A percentile compares a stretch with the other conserved stretches of the same genome.
Conservation (phyloP, 2,797 vertebrate genomes). For the Oceanodroma leucorhoa region DNA sequence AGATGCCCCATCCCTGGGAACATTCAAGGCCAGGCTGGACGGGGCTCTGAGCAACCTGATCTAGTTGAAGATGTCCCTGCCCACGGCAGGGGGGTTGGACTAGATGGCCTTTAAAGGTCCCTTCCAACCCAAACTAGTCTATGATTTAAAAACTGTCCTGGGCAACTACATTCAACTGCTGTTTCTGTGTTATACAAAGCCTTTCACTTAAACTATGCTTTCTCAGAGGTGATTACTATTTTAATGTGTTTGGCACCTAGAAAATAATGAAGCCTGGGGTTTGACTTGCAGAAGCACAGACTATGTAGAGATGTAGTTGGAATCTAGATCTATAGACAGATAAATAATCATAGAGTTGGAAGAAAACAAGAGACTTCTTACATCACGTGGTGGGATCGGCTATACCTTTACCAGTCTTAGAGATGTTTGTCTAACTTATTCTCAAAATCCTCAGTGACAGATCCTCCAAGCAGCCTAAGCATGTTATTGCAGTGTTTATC, state of each 20-base stretch:
- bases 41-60: background rate
- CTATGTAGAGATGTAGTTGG: background rate
- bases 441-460: background rate
- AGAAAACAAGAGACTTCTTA: background rate
- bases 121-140: background rate
- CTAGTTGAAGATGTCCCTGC: background rate
- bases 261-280: background rate
- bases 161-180: background rate
- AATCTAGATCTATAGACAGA: background rate
- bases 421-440: background rate
- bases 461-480: background rate
- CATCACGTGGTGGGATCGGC: rapidly evolving
- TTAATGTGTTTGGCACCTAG: background rate
- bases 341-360: background rate
- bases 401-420: background rate
- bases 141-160: background rate
- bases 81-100: rapidly evolving
- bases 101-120: background rate
- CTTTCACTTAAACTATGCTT: background rate
- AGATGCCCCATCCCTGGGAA: background rate
- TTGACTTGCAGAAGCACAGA: background rate
- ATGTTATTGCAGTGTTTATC: background rate
- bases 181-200: background rate
- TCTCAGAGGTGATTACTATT: background rate
- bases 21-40: rapidly evolving